Evolutionary conservation across 2,888 invertebrate species (phyloP).

Genomic region (Bimastos eiseni): DNA sequence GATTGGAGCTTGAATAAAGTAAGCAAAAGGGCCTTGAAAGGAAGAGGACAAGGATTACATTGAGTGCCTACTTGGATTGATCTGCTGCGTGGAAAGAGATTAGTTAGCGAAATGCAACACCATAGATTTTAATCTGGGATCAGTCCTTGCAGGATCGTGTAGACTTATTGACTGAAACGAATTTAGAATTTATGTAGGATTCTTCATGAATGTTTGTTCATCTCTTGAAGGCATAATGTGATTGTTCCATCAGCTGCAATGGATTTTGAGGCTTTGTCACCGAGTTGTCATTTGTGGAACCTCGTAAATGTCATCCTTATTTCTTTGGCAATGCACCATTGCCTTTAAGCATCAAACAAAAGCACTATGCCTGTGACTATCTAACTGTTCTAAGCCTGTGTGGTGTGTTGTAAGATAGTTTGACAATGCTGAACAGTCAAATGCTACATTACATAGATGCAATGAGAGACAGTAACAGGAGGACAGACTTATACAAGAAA

Average conservation of each 20-base stretch:
- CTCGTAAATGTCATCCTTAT: neutral
- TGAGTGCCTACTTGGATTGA: constrained; percentile 6
- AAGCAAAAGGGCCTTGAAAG: neutral
- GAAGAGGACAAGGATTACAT: neutral
- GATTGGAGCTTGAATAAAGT: neutral
- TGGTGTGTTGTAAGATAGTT: neutral
- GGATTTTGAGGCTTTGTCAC: constrained; percentile 19
- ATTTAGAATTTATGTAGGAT: constrained; percentile 23
- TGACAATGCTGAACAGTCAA: neutral
- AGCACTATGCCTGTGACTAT: neutral
- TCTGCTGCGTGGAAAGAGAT: neutral
- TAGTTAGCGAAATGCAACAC: constrained; percentile 17
- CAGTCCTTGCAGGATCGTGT: constrained; percentile 3
- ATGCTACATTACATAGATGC: neutral
- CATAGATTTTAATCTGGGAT: constrained; percentile 17
- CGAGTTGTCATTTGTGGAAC: neutral
- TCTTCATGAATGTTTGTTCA: neutral
- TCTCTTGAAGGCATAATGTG: constrained; percentile 15
- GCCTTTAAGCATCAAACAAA: neutral
- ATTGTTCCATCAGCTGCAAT: constrained; percentile 20
- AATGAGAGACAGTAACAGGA: neutral
- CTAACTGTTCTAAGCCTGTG: neutral
- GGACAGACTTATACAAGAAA: neutral
- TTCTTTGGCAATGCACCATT: neutral
- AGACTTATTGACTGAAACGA: constrained; percentile 24